Conservation (phyloP, 2,888 invertebrate species). For the Bellardia pandia region DNA sequence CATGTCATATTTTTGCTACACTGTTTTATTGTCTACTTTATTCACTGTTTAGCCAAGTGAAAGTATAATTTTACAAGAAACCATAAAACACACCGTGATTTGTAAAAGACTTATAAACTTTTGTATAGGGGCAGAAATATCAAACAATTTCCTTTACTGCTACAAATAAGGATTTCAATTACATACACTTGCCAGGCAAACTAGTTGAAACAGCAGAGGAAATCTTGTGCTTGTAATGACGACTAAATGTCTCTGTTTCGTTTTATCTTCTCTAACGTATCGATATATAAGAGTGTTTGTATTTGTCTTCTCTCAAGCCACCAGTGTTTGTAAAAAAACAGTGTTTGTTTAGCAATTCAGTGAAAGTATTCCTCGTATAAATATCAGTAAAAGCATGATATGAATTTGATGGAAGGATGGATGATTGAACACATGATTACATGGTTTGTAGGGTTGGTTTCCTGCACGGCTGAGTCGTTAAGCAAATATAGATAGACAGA, state of each 20-base stretch:
- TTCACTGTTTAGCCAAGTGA: no score
- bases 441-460: no score
- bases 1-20: neutral
- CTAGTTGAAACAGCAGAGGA: neutral
- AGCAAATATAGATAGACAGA: no score
- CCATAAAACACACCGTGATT: neutral
- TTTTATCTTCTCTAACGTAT: slow-evolving; percentile 13
- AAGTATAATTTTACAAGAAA: neutral
- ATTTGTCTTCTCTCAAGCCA: no score
- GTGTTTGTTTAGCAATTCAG: no score
- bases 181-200: neutral
- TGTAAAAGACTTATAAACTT: neutral
- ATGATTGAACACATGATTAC: slow-evolving; percentile 8
- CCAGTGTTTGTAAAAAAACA: no score
- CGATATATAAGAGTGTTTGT: neutral
- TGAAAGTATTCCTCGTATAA: no score
- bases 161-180: neutral
- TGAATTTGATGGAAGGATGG: no score
- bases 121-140: neutral
- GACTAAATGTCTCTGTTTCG: slow-evolving; percentile 36
- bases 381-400: no score
- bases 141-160: neutral
- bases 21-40: no score
- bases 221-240: slow-evolving; percentile 23
- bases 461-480: no score